Base-by-base conservation (phyloP, 1,140 invertebrate genomes). In the Ditylenchus dipsaci region DNA sequence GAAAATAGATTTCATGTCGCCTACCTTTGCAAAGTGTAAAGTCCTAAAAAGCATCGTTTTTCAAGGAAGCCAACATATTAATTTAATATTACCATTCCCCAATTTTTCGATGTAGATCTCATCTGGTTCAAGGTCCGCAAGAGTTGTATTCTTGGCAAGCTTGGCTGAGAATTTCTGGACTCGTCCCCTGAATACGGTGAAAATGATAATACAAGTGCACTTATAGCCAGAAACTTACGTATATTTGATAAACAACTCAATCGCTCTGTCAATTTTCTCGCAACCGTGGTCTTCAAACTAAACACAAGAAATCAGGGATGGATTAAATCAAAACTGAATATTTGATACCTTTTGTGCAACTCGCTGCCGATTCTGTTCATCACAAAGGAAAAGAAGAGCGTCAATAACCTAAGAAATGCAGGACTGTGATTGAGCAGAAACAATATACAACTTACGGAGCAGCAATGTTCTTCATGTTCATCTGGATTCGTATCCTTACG, bases 161-260 rank as follows among this genome's bases (percentile, higher is more conserved):
- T 83, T 80, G 74, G 90, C 89, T 15, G 76, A 72, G 45, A 75
- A 79, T 19, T 68, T 69, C 13, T 68, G 49, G 13, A 80, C 58
- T 27, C 61, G 49, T 42, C 77, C 80, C 19, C 78, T 79, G n/a
- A 71, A 78, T 38, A 19, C n/a, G n/a, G n/a, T n/a, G n/a, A n/a
- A n/a, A n/a, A n/a, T n/a, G n/a, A n/a, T n/a, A n/a, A n/a, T n/a
- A n/a, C n/a, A n/a, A n/a, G n/a, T n/a, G n/a, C n/a, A n/a, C n/a
- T 45, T 53, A 11, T 38, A 38, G 33, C 33, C 11, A 38, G 33
- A 38, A 11, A 38, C 67, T 72, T 90, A 74, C 78, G 63, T 75
- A 85, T 97, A 98, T 83, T 97, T 96, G 76, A 97, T 94, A 86
- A 97, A 94, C 53, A 98, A 85, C 84, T 98, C 95, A 82, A 97